Conservation (phyloP, 2,888 invertebrate species). For the Apodemia mormo region DNA sequence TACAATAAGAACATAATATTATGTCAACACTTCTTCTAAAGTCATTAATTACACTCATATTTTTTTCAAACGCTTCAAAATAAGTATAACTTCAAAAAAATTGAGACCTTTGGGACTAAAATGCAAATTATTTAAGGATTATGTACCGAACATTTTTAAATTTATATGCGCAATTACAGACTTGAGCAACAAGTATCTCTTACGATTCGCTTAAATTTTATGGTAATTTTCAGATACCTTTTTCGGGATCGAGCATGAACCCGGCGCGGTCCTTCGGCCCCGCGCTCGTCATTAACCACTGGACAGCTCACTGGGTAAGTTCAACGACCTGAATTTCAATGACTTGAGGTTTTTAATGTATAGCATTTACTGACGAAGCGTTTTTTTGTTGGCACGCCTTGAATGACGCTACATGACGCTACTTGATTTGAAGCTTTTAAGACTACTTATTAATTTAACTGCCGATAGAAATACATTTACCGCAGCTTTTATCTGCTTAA, state of each 20-base stretch:
- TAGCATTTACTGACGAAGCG: neutral
- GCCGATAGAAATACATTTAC: neutral
- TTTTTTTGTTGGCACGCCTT: neutral
- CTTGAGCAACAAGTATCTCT: neutral
- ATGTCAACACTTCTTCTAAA: too few species aligned
- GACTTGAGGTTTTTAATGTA: slow-evolving; percentile 3
- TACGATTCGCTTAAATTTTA: neutral
- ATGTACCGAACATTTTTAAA: too few species aligned
- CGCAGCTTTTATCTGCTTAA: neutral
- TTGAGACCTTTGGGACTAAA: too few species aligned
- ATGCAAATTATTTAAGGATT: too few species aligned
- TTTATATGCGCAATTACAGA: neutral
- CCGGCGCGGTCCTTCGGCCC: slow-evolving; percentile 95
- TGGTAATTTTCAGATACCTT: slow-evolving; percentile 83
- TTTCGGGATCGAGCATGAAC: slow-evolving; percentile 95
- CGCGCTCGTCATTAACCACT: slow-evolving; percentile 88
- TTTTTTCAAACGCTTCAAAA: too few species aligned
- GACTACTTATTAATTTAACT: neutral
- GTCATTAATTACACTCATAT: too few species aligned
- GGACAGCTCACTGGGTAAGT: slow-evolving; percentile 91
- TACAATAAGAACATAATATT: too few species aligned
- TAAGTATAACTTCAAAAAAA: too few species aligned
- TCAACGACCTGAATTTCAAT: neutral
- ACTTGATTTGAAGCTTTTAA: neutral
- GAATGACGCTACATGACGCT: neutral